These are phyloP conservation scores for Grammomys dolichurus DNA, from an alignment of 2,113 vertebrate genomes.

Conservation along the genomic window DNA sequence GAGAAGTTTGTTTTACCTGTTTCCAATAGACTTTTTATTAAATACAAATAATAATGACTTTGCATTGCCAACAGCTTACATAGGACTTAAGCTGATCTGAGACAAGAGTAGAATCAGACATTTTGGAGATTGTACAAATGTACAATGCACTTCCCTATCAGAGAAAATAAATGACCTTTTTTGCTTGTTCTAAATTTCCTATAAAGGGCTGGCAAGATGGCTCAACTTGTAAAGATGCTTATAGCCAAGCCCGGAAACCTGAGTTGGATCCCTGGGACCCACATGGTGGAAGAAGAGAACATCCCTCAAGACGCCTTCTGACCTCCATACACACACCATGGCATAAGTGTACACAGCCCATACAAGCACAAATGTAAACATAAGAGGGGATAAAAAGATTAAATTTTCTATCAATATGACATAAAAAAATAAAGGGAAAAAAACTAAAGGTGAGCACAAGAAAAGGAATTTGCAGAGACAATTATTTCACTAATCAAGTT, in stretches of 20 bases:
- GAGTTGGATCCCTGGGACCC: not conserved
- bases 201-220: not conserved
- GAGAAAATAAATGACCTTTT: not conserved
- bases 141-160: not conserved
- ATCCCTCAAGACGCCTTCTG: not conserved
- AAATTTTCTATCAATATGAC: slow-evolving; percentile 1
- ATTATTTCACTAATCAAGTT: not conserved
- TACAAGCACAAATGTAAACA: not conserved
- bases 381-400: not conserved
- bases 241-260: not conserved
- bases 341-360: no score
- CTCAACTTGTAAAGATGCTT: not conserved
- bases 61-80: not conserved
- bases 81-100: not conserved
- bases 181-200: slow-evolving; percentile 1
- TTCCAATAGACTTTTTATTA: not conserved
- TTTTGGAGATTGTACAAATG: not conserved
- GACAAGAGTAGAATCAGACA: not conserved
- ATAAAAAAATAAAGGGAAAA: not conserved
- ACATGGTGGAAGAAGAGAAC: not conserved
- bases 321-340: not conserved
- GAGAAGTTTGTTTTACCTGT: not conserved
- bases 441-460: not conserved
- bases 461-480: not conserved
- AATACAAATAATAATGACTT: not conserved